phyloP scores from a whole-genome alignment of 2,888 invertebrate genomes.

The Temnothorax unifasciatus region DNA sequence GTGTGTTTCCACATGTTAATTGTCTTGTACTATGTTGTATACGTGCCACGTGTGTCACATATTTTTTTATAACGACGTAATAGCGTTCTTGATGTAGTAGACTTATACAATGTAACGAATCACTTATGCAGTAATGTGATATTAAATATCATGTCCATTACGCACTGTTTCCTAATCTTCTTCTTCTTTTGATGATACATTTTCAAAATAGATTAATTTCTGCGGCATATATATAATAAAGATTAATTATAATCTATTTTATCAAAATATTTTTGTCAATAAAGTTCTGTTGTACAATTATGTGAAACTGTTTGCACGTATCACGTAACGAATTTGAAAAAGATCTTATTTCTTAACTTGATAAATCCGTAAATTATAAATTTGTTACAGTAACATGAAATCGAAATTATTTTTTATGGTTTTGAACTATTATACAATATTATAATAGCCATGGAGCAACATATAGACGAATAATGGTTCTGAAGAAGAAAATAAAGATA shows the following conservation, averaged over 20 bases:
- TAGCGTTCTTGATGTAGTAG: not conserved
- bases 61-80: not conserved
- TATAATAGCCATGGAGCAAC: constrained; percentile 9
- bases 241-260: not conserved
- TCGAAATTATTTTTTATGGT: not conserved
- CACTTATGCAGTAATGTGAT: not conserved
- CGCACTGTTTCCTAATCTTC: not conserved
- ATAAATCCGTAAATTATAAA: not conserved
- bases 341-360: not conserved
- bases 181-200: not conserved
- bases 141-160: not conserved
- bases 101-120: not conserved
- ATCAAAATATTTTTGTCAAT: not conserved
- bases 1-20: not conserved
- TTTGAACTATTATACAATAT: not conserved
- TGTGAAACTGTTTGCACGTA: not conserved
- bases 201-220: not conserved
- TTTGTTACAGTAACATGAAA: not conserved
- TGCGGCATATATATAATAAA: not conserved
- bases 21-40: not conserved
- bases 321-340: not conserved
- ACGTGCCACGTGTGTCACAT: not conserved
- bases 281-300: not conserved
- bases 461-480: constrained; percentile 48
- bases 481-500: not conserved